A percentile compares a stretch with the other conserved stretches of the same genome.
Conservation (phyloP, 2,888 invertebrate genomes). For the Drosophila acutilabella region DNA sequence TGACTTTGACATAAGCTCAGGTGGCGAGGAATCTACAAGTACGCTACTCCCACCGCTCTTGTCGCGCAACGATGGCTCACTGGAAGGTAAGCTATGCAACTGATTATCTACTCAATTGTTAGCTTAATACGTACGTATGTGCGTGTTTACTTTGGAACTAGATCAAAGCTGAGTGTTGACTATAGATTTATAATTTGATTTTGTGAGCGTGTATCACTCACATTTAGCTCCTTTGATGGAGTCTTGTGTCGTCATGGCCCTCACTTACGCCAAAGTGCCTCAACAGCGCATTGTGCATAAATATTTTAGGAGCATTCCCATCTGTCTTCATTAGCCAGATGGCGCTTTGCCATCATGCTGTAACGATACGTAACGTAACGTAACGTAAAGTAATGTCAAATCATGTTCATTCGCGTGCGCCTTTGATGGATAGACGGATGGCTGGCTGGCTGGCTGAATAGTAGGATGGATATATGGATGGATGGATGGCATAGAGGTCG, state of each 20-base stretch:
- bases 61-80: constrained; percentile 79
- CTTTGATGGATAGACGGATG: constrained; percentile 51
- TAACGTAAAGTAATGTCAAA: constrained; percentile 45
- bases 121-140: background rate
- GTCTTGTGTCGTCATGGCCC: constrained; percentile 26
- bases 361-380: constrained; percentile 34
- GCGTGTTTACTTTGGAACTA: constrained; percentile 1
- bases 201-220: constrained; percentile 21
- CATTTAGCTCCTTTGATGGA: constrained; percentile 36
- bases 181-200: constrained; percentile 50
- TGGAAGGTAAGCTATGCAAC: constrained; percentile 79
- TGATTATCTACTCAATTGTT: background rate
- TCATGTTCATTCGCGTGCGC: constrained; percentile 46
- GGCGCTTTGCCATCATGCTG: constrained; percentile 22
- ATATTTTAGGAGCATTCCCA: constrained; percentile 67
- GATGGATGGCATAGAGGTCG: constrained; percentile 7
- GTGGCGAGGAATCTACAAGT: constrained; percentile 66
- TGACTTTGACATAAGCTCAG: constrained; percentile 59
- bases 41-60: constrained; percentile 81
- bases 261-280: constrained; percentile 51
- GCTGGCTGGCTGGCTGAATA: background rate
- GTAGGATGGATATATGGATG: constrained; percentile 7
- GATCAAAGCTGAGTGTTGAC: constrained; percentile 11
- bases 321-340: constrained; percentile 70
- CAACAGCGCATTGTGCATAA: constrained; percentile 47